phyloP scores from a whole-genome alignment of 2,888 invertebrate genomes.

The Copidosoma aretas region DNA sequence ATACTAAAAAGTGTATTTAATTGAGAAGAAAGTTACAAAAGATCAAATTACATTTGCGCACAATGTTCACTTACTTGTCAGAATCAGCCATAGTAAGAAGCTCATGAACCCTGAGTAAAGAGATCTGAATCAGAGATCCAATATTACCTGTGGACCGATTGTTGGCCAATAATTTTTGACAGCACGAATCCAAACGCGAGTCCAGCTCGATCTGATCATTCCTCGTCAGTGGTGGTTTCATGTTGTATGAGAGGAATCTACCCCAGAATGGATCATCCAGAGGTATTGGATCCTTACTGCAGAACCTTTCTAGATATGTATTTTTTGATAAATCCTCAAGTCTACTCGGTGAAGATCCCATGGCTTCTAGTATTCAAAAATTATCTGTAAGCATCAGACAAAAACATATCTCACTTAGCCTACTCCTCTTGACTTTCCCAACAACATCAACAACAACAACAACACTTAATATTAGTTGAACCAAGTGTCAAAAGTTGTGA shows the following conservation, averaged over 20 bases:
- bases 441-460: too few relatives aligned
- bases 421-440: too few relatives aligned
- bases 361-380: constrained; percentile 55
- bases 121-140: constrained; percentile 84
- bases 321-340: constrained; percentile 82
- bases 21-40: constrained; percentile 23
- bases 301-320: constrained; percentile 79
- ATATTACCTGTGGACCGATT: constrained; percentile 90
- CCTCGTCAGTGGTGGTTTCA: constrained; percentile 80
- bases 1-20: constrained; percentile 65
- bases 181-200: constrained; percentile 75
- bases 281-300: constrained; percentile 79
- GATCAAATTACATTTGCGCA: constrained; percentile 21
- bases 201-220: constrained; percentile 72
- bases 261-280: constrained; percentile 95
- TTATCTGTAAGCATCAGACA: constrained; percentile 18
- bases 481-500: too few relatives aligned
- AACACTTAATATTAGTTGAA: too few relatives aligned
- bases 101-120: constrained; percentile 82
- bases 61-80: constrained; percentile 75
- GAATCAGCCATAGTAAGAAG: constrained; percentile 84
- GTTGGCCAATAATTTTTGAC: constrained; percentile 81
- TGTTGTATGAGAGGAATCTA: constrained; percentile 88
- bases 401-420: too few relatives aligned
- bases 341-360: constrained; percentile 84